Base-by-base conservation (phyloP, 1,140 invertebrate genomes). In the Calephelis nemesis region DNA sequence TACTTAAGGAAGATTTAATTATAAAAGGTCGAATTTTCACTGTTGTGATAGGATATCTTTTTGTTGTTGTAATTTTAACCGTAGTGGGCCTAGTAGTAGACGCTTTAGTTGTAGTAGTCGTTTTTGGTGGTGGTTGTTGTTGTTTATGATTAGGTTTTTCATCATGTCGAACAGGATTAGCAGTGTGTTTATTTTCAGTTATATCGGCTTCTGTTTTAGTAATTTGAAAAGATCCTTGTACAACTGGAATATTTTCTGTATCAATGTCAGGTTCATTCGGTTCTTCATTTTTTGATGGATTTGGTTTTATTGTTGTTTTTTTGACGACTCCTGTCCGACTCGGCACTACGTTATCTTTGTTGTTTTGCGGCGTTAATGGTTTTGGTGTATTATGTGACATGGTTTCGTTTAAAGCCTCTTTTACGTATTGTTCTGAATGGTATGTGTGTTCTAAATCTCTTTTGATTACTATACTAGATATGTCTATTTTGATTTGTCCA, bases 401-500 rank as follows among this genome's bases (percentile, higher is more conserved):
- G 68, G 75, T 91, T 78, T 92, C 92, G 73, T 88, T 87, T 65
- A 91, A 76, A 30, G 85, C 84, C 75, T 90, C 87, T 77, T 87
- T 90, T 10, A 85, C 86, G 66, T 83, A 88, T 47, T 83, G 83
- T 74, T 92, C 91, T 42, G 88, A 88, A 79, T 90, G 84, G 77
- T 91, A 88, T 69, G 88, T 90, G 54, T 91, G 90, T 73, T 92
- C 84, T 73, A 88, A 89, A 87, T 94, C 90, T 93, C 94, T 92
- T 92, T 94, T 95, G 62, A 95, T 93, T 15, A 92, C 85, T 68
- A 96, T 92, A 74, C 93, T 94, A 63, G 93, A 93, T 12, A 94
- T 87, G 73, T 95, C 95, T 71, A 96, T 93, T 84, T 95, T 94
- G 68, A 96, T 86, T 77, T 94, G 94, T 74, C 94, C 94, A 82